Conservation (phyloP, 2,797 vertebrate species). For the Micrastur ruficollis region DNA sequence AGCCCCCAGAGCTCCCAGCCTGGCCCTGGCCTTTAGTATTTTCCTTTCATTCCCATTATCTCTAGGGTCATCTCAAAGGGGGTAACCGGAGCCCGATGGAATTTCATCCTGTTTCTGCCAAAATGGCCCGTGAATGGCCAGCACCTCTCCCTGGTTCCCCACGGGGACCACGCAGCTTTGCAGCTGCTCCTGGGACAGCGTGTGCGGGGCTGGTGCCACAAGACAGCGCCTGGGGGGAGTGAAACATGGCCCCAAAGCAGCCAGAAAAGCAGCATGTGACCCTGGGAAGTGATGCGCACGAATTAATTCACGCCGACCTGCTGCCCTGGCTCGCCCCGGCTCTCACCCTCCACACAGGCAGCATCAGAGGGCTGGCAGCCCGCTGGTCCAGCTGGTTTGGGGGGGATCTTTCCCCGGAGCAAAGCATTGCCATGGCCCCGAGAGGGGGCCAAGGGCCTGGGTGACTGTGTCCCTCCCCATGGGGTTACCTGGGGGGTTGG, state of each 20-base stretch:
- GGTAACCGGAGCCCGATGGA: slow-evolving; percentile 11
- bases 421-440: not conserved
- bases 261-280: not conserved
- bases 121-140: not conserved
- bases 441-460: not conserved
- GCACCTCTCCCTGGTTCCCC: not conserved
- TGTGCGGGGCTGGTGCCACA: not conserved
- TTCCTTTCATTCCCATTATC: slow-evolving; percentile 61
- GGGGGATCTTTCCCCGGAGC: not conserved
- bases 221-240: not conserved
- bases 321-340: not conserved
- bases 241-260: not conserved
- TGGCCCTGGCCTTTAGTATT: slow-evolving; percentile 46
- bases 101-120: not conserved
- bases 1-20: not conserved
- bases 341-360: not conserved
- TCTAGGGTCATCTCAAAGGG: slow-evolving; percentile 39
- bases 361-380: not conserved
- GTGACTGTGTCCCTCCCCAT: too few relatives aligned
- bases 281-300: not conserved
- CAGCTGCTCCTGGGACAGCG: not conserved
- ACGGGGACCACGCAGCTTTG: not conserved
- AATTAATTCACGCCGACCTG: not conserved
- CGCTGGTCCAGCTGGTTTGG: fast-evolving
- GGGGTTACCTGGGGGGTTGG: slow-evolving; percentile 89